phyloP scores from a whole-genome alignment of 1,140 invertebrate species.

The Plectus sambesii region DNA sequence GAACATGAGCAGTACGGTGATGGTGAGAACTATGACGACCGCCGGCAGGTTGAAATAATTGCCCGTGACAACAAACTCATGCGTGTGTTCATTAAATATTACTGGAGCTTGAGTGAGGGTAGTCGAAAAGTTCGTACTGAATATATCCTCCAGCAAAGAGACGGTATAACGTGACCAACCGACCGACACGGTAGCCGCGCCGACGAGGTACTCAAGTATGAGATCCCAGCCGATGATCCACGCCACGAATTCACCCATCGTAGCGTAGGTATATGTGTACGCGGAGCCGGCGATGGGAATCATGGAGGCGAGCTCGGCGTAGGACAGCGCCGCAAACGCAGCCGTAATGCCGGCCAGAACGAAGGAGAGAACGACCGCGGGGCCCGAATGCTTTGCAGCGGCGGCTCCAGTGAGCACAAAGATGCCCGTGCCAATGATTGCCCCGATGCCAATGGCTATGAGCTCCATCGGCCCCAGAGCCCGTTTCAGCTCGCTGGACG shows the following conservation, averaged over 20 bases:
- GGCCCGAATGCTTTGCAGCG: constrained; percentile 48
- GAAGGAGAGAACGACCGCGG: constrained; percentile 49
- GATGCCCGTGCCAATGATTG: constrained; percentile 36
- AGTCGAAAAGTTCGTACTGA: no score
- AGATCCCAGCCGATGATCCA: constrained; percentile 24
- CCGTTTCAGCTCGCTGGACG: constrained; percentile 10
- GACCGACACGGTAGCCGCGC: constrained; percentile 12
- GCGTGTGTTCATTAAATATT: no score
- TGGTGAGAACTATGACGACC: constrained; percentile 36
- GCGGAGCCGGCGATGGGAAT: constrained; percentile 49
- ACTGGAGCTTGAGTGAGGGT: no score
- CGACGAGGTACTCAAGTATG: constrained; percentile 23
- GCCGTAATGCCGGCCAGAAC: constrained; percentile 48
- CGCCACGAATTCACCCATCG: constrained; percentile 25
- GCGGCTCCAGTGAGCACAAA: constrained; percentile 49
- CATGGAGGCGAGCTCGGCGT: constrained; percentile 49
- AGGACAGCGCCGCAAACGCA: constrained; percentile 38
- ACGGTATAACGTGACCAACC: constrained; percentile 17
- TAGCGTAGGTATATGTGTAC: constrained; percentile 50
- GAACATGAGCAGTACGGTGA: constrained; percentile 15
- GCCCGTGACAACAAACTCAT: constrained; percentile 19
- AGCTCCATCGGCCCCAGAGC: constrained; percentile 15
- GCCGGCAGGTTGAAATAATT: constrained; percentile 25
- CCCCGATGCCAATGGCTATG: constrained; percentile 16
- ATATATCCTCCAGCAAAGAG: constrained; percentile 11